These are phyloP conservation scores for Drosophila ercepeae DNA, from an alignment of 1,140 invertebrate species.

Conservation along the genomic window DNA sequence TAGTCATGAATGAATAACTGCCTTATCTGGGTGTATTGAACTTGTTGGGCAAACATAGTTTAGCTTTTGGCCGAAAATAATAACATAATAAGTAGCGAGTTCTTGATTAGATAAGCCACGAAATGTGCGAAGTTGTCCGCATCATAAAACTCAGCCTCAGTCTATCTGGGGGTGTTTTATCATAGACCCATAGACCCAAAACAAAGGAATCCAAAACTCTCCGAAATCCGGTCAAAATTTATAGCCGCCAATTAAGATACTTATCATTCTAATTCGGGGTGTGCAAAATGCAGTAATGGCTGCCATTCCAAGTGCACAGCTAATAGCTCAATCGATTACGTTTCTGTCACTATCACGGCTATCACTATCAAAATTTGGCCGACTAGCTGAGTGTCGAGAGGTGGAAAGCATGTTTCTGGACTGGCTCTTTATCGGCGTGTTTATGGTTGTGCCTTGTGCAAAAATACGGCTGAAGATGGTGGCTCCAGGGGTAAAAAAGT, in stretches of 20 bases:
- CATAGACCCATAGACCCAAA: not conserved
- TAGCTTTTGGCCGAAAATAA: constrained; percentile 40
- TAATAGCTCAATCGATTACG: constrained; percentile 31
- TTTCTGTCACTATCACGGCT: constrained; percentile 20
- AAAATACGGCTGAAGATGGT: constrained; percentile 48
- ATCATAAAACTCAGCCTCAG: constrained; percentile 12
- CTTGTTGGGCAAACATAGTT: constrained; percentile 37
- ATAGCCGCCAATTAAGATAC: not conserved
- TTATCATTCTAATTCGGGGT: not conserved
- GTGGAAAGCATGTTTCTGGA: constrained; percentile 8
- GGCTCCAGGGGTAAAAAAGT: constrained; percentile 26
- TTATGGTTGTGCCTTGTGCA: constrained; percentile 63
- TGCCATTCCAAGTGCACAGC: constrained; percentile 7
- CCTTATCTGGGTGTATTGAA: constrained; percentile 37
- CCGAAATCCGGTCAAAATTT: constrained; percentile 33
- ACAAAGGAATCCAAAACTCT: constrained; percentile 33
- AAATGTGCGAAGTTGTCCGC: not conserved
- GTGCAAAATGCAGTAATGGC: constrained; percentile 27
- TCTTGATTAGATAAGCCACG: constrained; percentile 41
- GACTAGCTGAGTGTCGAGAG: not conserved
- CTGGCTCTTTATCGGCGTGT: constrained; percentile 39
- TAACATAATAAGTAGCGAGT: constrained; percentile 23
- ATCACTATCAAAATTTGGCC: constrained; percentile 16
- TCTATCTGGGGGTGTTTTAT: constrained; percentile 28
- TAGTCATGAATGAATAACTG: constrained; percentile 35